Evolutionary conservation across 2,888 invertebrate species (phyloP).

Genomic region (Carterocephalus palaemon): DNA sequence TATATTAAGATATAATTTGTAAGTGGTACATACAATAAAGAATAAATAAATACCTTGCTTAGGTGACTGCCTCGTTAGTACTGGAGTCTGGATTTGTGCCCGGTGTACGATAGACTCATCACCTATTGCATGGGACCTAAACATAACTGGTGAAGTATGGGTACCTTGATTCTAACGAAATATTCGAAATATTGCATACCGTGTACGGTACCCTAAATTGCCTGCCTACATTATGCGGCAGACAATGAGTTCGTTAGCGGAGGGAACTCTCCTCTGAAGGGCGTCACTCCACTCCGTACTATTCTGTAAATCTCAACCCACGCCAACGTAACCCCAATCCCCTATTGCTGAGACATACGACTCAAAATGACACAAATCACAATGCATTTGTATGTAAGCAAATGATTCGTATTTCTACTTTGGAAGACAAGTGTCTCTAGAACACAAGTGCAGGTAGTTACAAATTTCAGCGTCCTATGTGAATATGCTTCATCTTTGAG

Average conservation of each 20-base stretch:
- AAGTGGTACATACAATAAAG: no score
- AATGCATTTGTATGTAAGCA: not conserved
- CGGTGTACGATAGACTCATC: no score
- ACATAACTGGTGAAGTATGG: no score
- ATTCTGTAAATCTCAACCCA: slow-evolving; percentile 5
- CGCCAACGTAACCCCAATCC: slow-evolving; percentile 1
- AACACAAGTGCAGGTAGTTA: slow-evolving; percentile 21
- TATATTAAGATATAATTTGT: no score
- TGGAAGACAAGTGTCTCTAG: slow-evolving; percentile 28
- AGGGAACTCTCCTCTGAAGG: slow-evolving; percentile 55
- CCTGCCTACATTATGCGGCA: slow-evolving; percentile 30
- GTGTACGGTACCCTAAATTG: slow-evolving; percentile 15
- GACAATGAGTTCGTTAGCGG: slow-evolving; percentile 72
- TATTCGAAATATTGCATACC: not conserved
- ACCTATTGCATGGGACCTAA: no score
- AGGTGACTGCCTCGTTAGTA: no score
- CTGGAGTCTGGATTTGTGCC: no score
- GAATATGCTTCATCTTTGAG: no score
- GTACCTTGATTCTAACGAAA: no score
- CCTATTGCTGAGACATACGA: slow-evolving; percentile 13
- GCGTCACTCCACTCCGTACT: slow-evolving; percentile 51
- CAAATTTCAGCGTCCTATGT: slow-evolving; percentile 11
- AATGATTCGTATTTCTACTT: slow-evolving; percentile 16
- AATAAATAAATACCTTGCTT: no score
- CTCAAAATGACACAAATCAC: slow-evolving; percentile 17